Evolutionary conservation across 2,888 invertebrate species (phyloP), one percentile per base, ranked within the genome.

Genomic region (Limnephilus auricula): DNA sequence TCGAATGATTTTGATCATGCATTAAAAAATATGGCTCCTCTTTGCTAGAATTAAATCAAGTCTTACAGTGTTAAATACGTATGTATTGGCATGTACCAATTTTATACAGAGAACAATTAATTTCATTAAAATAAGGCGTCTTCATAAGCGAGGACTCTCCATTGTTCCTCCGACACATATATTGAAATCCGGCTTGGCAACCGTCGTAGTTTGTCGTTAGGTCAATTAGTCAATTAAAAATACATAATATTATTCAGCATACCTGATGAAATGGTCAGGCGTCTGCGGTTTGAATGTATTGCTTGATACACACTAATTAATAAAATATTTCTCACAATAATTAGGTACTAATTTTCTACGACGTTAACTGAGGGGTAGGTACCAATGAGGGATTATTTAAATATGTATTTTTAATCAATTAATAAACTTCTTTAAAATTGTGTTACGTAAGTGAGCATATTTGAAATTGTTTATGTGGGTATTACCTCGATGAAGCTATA

Each of bases 191-290:
- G 80, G 4, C 80, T 31, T 80, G 80, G 80, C 80, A 80, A 31
- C 80, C 30, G 18, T 25, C 80, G 30, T 25, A 32, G 18, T 80
- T 80, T 80, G 80, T 32, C 5, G 32, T 80, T 32, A 13, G 80
- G 31, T 80, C 80, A 80, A 80, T 80, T 80, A 15, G 80, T 80
- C 80, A 80, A 80, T 80, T 80, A 80, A 32, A 50, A 65, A 65
- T 65, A 65, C 65, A 25, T 25, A 6, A 65, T 65, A 65, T 65
- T 65, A 65, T 65, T 65, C n/a, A n/a, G 65, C 65, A 25, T n/a
- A 65, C 65, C 65, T 65, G 45, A 15, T 45, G 4, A 13, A 45
- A 15, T 13, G 65, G n/a, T 25, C 65, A 65, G 65, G 65, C 65
- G 25, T 65, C 65, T n/a, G n/a, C 25, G 65, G 5, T 25, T 9